Evolutionary conservation across 2,797 vertebrate genomes (phyloP), one percentile per base, ranked within the genome.

Genomic region (Dermochelys coriacea): DNA sequence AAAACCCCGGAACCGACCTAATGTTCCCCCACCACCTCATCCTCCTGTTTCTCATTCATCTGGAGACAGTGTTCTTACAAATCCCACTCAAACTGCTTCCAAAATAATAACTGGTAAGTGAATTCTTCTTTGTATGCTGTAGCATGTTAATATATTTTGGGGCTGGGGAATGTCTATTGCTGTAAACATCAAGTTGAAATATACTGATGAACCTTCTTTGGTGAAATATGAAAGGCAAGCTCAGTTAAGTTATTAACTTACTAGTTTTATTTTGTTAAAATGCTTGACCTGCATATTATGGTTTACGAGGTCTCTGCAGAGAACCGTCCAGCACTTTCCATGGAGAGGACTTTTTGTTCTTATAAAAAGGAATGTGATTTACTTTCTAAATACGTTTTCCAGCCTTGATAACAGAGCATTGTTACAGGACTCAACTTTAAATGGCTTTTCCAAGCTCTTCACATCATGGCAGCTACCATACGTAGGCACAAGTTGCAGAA

Each of bases 1-100:
- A 23, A 99, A 99, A 86, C 99, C 99, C 21, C 96, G 99, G 54
- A 99, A 99, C 97, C 98, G 99, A 52, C 99, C 99, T 83, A 99
- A 91, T 9, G 54, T 99, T 81, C 99, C 99, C 0, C 99, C 99
- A 1, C 99, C 99, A 0, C 99, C 99, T 0, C 99, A 99, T 84
- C 99, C 99, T 25, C 98, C 98, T 2, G 59, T 95, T 25, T 61
- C 97, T 2, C 97, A 97, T 11, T 27, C 61, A 3, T 47, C 96
- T 0, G 96, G 89, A 47, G 97, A 98, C 0, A 98, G 96, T 1
- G 8, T 97, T 78, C 93, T 97, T 81, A 98, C 98, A 1, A 98
- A 95, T 31, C 93, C 98, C 84, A 96, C 98, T 1, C 96, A 95
- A 8, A 95, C 98, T 0, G 98, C 99, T 0, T 99, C 99, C 96